A percentile compares a stretch with the other conserved stretches of the same genome.
These are phyloP conservation scores for Agapornis roseicollis DNA, from an alignment of 2,113 vertebrate genomes.

Conservation along the genomic window DNA sequence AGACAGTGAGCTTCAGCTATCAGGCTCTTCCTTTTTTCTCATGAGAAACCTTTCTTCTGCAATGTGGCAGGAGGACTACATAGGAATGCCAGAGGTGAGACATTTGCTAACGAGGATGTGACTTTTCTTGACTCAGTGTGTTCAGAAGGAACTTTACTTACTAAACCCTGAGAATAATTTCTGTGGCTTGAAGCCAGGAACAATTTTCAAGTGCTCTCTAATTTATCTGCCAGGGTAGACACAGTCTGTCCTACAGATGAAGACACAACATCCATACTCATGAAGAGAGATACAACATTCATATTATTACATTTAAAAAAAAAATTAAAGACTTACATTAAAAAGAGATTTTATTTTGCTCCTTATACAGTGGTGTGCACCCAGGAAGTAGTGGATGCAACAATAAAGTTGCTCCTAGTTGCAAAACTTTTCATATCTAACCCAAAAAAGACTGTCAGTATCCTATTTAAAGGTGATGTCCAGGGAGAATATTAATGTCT, in stretches of 20 bases:
- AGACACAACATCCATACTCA: background rate
- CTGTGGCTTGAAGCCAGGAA: constrained; percentile 6
- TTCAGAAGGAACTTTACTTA: background rate
- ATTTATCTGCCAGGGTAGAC: background rate
- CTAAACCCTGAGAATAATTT: constrained; percentile 15
- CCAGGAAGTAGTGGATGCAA: background rate
- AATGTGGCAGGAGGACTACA: background rate
- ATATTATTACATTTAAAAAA: background rate
- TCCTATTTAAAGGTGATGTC: background rate
- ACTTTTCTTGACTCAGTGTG: background rate
- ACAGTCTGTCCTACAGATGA: background rate
- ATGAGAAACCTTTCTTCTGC: background rate
- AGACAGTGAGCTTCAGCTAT: background rate
- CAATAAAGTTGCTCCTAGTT: background rate
- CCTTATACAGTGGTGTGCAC: background rate
- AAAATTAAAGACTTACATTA: background rate
- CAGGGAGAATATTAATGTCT: background rate
- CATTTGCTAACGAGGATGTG: background rate
- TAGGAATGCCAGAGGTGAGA: background rate
- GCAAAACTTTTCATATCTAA: background rate
- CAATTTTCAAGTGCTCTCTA: background rate
- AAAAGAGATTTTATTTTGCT: background rate
- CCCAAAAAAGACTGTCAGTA: background rate
- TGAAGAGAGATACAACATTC: background rate
- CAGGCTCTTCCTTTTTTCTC: background rate